Conservation (phyloP, 2,113 vertebrate genomes). For the Circaetus gallicus region DNA sequence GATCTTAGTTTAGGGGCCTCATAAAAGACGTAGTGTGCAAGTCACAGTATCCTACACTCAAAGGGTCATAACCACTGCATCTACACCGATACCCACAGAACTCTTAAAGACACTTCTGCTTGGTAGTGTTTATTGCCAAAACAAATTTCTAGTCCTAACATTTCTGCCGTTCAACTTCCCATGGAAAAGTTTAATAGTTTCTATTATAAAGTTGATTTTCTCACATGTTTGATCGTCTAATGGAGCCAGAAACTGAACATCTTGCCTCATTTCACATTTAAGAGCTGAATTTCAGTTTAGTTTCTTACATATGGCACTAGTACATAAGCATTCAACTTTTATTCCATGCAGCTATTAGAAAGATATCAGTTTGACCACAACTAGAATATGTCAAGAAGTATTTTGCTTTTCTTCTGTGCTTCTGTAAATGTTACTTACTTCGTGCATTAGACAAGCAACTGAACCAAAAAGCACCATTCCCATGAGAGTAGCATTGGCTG, state of each 20-base stretch:
- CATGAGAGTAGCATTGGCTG: not conserved
- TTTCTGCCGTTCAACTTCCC: slow-evolving; percentile 32
- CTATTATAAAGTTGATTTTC: not conserved
- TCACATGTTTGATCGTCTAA: not conserved
- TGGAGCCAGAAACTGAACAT: not conserved
- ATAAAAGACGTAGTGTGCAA: slow-evolving; percentile 21
- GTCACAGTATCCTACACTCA: slow-evolving; percentile 1
- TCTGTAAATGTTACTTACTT: not conserved
- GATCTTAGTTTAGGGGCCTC: slow-evolving; percentile 26
- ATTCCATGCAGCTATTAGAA: not conserved
- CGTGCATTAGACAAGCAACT: not conserved
- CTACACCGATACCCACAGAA: not conserved
- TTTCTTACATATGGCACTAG: not conserved
- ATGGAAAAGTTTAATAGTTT: slow-evolving; percentile 26
- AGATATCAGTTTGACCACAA: not conserved
- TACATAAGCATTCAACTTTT: not conserved
- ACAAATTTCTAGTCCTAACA: slow-evolving; percentile 3
- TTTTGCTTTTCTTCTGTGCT: not conserved
- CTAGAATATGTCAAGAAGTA: not conserved
- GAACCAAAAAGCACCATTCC: not conserved
- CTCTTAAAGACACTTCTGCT: slow-evolving; percentile 6
- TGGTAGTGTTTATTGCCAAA: slow-evolving; percentile 11
- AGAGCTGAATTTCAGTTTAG: not conserved
- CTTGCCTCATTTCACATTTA: not conserved
- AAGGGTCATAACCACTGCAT: slow-evolving; percentile 14